phyloP scores from a whole-genome alignment of 1,140 invertebrate genomes.

The Rhizoglyphus robini region DNA sequence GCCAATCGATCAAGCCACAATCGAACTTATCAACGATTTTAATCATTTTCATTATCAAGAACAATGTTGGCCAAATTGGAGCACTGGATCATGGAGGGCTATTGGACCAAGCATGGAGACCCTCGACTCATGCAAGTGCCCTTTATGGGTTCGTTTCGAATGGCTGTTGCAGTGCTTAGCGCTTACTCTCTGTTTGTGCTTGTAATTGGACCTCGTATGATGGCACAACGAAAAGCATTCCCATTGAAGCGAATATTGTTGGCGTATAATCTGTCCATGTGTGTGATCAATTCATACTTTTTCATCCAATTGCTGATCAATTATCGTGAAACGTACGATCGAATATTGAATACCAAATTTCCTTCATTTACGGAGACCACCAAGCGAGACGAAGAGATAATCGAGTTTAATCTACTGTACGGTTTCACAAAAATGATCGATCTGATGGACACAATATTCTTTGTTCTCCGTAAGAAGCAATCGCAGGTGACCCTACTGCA shows the following conservation, averaged over 20 bases:
- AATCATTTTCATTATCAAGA: no score
- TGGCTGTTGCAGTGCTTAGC: slow-evolving; percentile 19
- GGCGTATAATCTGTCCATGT: slow-evolving; percentile 36
- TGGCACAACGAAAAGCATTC: slow-evolving; percentile 34
- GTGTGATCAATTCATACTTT: slow-evolving; percentile 33
- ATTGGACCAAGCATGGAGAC: slow-evolving; percentile 21
- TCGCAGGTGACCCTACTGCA: slow-evolving; percentile 79
- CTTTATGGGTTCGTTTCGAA: slow-evolving; percentile 14
- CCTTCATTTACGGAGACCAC: not conserved
- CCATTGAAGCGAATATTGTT: slow-evolving; percentile 33
- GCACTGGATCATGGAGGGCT: slow-evolving; percentile 14
- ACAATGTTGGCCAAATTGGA: no score
- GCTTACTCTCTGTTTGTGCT: slow-evolving; percentile 25
- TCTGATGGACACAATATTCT: slow-evolving; percentile 42
- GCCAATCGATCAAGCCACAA: no score
- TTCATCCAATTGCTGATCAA: slow-evolving; percentile 25
- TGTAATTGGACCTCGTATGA: slow-evolving; percentile 32
- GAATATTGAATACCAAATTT: not conserved
- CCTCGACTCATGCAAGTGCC: slow-evolving; percentile 17
- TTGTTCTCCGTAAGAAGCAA: slow-evolving; percentile 77
- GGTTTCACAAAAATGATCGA: slow-evolving; percentile 2
- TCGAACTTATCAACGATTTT: no score
- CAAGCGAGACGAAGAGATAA: not conserved
- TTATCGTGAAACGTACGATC: not conserved
- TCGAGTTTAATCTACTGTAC: not conserved